These are phyloP conservation scores for Procambarus clarkii DNA, from an alignment of 1,140 invertebrate genomes.

Conservation along the genomic window DNA sequence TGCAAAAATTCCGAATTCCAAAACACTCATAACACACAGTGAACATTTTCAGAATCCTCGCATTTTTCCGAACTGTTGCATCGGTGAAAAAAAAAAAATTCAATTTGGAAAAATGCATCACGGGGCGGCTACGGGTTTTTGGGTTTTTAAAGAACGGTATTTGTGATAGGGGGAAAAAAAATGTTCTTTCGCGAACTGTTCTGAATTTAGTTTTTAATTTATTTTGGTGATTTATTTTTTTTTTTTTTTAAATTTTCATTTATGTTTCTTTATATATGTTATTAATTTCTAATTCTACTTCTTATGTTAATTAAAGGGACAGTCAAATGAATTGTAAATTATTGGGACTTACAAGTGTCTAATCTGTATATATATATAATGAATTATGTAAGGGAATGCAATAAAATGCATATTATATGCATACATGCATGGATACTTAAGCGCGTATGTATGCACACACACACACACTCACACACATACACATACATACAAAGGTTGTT, in stretches of 20 bases:
- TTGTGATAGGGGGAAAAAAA: background rate
- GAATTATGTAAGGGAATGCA: background rate
- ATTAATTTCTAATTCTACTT: too few species aligned
- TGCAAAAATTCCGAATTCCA: slow-evolving; percentile 58
- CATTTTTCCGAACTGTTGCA: slow-evolving; percentile 55
- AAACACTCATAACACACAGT: slow-evolving; percentile 41
- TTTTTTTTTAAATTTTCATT: background rate
- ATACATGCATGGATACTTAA: slow-evolving; percentile 22
- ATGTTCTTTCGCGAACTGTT: background rate
- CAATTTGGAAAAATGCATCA: slow-evolving; percentile 50
- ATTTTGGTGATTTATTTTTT: background rate
- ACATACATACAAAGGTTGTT: slow-evolving; percentile 47
- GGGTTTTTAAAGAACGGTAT: slow-evolving; percentile 23
- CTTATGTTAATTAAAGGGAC: too few species aligned
- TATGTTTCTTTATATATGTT: too few species aligned
- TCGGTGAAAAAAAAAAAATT: slow-evolving; percentile 37
- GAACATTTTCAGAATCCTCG: slow-evolving; percentile 31
- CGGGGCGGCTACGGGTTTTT: background rate
- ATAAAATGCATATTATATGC: background rate
- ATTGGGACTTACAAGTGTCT: background rate
- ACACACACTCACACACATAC: slow-evolving; percentile 14
- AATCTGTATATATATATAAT: background rate
- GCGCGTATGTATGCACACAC: slow-evolving; percentile 31
- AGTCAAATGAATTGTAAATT: background rate
- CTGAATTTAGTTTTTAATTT: background rate